Evolutionary conservation across 1,140 invertebrate genomes (phyloP), one percentile per base, ranked within the genome.

Genomic region (Trichogramma pretiosum): DNA sequence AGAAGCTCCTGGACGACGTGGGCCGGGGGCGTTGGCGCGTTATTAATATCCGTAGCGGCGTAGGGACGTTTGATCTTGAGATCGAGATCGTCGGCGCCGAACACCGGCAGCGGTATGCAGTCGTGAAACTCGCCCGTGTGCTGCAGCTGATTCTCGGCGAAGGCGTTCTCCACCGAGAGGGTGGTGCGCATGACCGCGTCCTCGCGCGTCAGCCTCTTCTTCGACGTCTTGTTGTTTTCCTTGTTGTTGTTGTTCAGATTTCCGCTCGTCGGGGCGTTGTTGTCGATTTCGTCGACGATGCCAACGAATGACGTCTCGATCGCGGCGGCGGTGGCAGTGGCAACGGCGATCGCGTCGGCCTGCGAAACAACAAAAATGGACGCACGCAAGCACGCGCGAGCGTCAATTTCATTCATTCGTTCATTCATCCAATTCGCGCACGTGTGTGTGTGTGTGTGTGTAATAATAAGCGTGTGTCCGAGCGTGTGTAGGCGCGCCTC

Each of bases 81-180:
- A 14, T 17, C 21, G 21, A 48, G 50, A 24, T 44, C 52, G 4
- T 52, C 50, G n/a, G 50, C 45, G 17, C 61, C 55, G 19, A 60
- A 54, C 21, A 62, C 18, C 1, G 67, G 61, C 23, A 72, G 46
- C 3, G 65, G 58, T 5, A 70, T 45, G 36, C 64, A 61, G 43
- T 70, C 68, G 34, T 71, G 66, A 48, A 68, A 71, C 53, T 70
- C 68, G 18, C 68, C 63, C 2, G 66, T 68, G 9, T 70, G 66
- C 35, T 64, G 62, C 5, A 63, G 37, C 9, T 43, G 33, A 21
- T 48, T 49, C 10, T 55, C 50, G 5, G 45, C 46, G 23, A 60
- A 61, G 7, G 57, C 50, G 16, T 56, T 60, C 21, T 59, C 59
- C 21, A 54, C 16, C 0, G 53, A 59, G 3, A 58, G 40, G 1